phyloP scores from a whole-genome alignment of 92 coral and sea anemone genomes.

The Epizoanthus stellaris region DNA sequence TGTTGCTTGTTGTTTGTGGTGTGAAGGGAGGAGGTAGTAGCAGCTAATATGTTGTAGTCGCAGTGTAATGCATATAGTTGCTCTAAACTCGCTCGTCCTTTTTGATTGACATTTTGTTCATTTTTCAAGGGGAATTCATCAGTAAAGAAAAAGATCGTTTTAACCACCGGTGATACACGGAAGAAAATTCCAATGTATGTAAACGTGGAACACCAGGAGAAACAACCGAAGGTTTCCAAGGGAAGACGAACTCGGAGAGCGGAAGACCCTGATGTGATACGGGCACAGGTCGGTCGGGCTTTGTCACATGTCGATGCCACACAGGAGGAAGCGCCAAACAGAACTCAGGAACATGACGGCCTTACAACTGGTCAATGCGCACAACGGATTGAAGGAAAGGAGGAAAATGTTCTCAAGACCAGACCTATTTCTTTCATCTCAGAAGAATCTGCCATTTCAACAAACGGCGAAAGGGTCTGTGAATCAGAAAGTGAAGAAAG shows the following conservation, averaged over 20 bases:
- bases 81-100: not conserved
- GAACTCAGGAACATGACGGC: not conserved
- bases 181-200: constrained; percentile 54
- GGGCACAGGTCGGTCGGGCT: constrained; percentile 32
- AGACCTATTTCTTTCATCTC: not conserved
- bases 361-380: constrained; percentile 12
- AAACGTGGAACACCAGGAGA: constrained; percentile 59
- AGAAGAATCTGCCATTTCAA: not conserved
- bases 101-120: not conserved
- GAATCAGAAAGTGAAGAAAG: not conserved
- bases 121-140: constrained; percentile 7
- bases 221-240: constrained; percentile 4
- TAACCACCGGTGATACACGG: constrained; percentile 22
- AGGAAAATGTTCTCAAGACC: not conserved
- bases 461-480: not conserved
- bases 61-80: not conserved
- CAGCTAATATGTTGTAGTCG: too few species aligned
- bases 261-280: constrained; percentile 31
- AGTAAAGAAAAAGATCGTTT: not conserved
- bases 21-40: too few species aligned
- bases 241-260: constrained; percentile 39
- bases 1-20: too few species aligned
- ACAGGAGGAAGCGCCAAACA: not conserved
- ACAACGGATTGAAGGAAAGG: not conserved
- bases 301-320: not conserved